Base-by-base conservation (phyloP, 2,888 invertebrate species). In the Clusia tigrina region DNA sequence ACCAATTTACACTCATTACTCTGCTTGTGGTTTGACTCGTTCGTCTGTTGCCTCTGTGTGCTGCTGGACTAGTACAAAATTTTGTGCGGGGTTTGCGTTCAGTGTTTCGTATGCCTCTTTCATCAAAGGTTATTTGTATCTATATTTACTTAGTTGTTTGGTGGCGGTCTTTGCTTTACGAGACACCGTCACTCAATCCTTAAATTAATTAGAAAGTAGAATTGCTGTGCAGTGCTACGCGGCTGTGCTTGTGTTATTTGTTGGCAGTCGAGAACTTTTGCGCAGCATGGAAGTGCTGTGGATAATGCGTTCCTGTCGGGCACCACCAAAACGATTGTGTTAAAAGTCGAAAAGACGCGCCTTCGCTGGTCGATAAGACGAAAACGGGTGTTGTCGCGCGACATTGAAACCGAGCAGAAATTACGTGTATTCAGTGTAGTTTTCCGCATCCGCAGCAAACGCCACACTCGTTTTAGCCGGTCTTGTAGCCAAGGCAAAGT, bases 101-200 rank as follows among this genome's bases (percentile, higher is more conserved):
- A 77, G 77, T 79, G 76, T 70, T 74, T 71, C 72, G 71, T 69
- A 68, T 71, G 74, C 72, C 73, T 72, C 76, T 71, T 69, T 71
- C 74, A 71, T 71, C 72, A 74, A 65, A 74, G 77, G 78, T 78
- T 68, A 71, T 72, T 72, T 65, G 67, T 23, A 62, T 61, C 42
- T 56, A 48, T 2, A 12, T 24, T 53, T 55, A 17, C 6, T 58
- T 58, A 63, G 68, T 76, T 76, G 76, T 73, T 76, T 58, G 62
- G 74, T 73, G 71, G 72, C 70, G 71, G 67, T 67, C 67, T 68
- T 65, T 63, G 72, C 58, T 60, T 64, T 46, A 42, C 67, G 37
- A 62, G 58, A 51, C 62, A 52, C 53, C 57, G 53, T 42, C 57
- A 56, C 22, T 53, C 42, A 42, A 17, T 32, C 32, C 12, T 12